Evolutionary conservation across 2,888 invertebrate species (phyloP).

Genomic region (Scaptomyza tumidula): DNA sequence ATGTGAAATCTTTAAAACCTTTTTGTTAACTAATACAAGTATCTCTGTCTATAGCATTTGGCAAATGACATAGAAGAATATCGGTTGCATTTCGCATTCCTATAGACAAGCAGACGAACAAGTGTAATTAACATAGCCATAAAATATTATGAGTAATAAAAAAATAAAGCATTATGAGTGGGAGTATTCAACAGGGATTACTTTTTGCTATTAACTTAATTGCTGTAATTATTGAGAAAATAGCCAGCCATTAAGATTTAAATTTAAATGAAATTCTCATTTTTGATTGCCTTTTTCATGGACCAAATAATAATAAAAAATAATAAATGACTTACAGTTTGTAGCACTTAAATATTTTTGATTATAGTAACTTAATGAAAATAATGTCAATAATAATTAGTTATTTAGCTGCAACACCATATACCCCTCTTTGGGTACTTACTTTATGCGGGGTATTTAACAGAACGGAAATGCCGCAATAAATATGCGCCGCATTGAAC

Average conservation of each 20-base stretch:
- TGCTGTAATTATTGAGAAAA: neutral
- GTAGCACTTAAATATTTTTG: too few species aligned
- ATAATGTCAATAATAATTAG: too few species aligned
- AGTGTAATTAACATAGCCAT: neutral
- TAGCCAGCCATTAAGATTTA: neutral
- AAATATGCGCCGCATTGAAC: conserved; percentile 40
- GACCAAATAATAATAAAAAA: too few species aligned
- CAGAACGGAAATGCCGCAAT: neutral
- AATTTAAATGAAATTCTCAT: too few species aligned
- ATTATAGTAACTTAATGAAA: too few species aligned
- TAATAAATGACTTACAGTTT: too few species aligned
- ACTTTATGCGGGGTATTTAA: conserved; percentile 32
- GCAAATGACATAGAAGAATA: neutral
- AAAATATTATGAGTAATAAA: neutral
- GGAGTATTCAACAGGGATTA: neutral
- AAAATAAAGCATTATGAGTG: neutral
- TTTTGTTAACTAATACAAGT: neutral
- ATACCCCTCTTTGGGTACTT: neutral
- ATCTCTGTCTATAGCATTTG: neutral
- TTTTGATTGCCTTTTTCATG: too few species aligned
- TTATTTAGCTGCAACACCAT: neutral
- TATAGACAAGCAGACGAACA: neutral
- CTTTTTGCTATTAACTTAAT: neutral
- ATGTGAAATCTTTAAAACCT: too few species aligned
- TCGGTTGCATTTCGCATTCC: neutral